Conservation (phyloP, 1,140 invertebrate genomes). For the Agrilus planipennis region DNA sequence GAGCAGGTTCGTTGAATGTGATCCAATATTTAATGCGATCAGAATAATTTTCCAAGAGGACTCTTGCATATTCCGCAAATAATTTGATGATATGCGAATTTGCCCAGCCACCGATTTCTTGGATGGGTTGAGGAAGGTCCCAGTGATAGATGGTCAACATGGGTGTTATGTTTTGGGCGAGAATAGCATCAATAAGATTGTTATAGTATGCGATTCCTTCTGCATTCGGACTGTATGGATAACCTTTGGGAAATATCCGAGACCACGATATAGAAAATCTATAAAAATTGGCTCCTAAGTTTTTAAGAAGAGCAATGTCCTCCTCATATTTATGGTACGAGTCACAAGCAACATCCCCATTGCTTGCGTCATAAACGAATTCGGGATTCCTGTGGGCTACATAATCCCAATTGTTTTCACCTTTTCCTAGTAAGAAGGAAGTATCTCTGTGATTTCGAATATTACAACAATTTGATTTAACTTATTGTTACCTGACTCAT, state of each 20-base stretch:
- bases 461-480: no score
- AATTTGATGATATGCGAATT: slow-evolving; percentile 22
- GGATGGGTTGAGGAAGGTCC: slow-evolving; percentile 21
- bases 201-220: slow-evolving; percentile 52
- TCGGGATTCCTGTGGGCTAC: slow-evolving; percentile 21
- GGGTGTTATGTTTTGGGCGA: slow-evolving; percentile 39
- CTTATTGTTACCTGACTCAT: no score
- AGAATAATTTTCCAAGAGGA: slow-evolving; percentile 11
- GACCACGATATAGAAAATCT: slow-evolving; percentile 53
- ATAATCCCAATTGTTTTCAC: slow-evolving; percentile 32
- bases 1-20: slow-evolving; percentile 30
- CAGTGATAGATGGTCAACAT: slow-evolving; percentile 37
- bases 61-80: slow-evolving; percentile 25
- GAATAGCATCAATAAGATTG: slow-evolving; percentile 43
- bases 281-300: slow-evolving; percentile 33
- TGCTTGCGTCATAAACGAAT: slow-evolving; percentile 31
- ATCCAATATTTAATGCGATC: slow-evolving; percentile 35
- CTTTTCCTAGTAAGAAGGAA: no score
- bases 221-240: slow-evolving; percentile 38
- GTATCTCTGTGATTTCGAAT: no score
- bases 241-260: slow-evolving; percentile 41
- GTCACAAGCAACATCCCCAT: slow-evolving; percentile 22
- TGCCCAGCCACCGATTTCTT: slow-evolving; percentile 25
- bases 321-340: slow-evolving; percentile 1
- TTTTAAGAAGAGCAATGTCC: not conserved